Conservation (phyloP, 2,797 vertebrate species). For the Tamandua tetradactyla region DNA sequence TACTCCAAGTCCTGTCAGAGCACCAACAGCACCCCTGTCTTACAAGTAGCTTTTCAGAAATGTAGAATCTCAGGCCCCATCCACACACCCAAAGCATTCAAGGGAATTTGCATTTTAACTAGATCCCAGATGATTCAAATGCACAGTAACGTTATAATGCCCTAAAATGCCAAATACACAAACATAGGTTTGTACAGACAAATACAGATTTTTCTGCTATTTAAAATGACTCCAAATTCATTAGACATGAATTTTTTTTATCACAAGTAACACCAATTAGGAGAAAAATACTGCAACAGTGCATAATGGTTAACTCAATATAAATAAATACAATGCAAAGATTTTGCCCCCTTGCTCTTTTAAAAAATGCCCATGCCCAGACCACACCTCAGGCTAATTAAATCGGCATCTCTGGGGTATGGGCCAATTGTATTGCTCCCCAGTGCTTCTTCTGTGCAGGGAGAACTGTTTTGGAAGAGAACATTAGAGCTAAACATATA, state of each 20-base stretch:
- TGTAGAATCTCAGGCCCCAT: neutral
- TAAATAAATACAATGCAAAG: neutral
- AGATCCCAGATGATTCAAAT: neutral
- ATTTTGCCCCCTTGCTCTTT: neutral
- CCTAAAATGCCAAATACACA: neutral
- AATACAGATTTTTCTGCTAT: neutral
- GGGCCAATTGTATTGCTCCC: neutral
- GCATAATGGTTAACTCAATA: neutral
- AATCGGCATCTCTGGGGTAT: neutral
- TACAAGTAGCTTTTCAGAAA: neutral
- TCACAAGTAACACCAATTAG: neutral
- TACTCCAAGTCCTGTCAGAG: neutral
- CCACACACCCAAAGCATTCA: neutral
- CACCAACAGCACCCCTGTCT: rapidly evolving
- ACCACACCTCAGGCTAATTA: neutral
- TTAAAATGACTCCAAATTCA: conserved; percentile 2
- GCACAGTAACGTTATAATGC: neutral
- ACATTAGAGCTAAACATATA: neutral
- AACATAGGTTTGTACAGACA: neutral
- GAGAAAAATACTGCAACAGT: neutral
- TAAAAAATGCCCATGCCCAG: neutral
- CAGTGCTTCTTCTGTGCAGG: neutral
- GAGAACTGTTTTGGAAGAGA: neutral
- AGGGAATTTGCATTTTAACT: neutral
- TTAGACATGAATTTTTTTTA: neutral